Base-by-base conservation (phyloP, 2,888 invertebrate species). In the Pheosia gnoma region DNA sequence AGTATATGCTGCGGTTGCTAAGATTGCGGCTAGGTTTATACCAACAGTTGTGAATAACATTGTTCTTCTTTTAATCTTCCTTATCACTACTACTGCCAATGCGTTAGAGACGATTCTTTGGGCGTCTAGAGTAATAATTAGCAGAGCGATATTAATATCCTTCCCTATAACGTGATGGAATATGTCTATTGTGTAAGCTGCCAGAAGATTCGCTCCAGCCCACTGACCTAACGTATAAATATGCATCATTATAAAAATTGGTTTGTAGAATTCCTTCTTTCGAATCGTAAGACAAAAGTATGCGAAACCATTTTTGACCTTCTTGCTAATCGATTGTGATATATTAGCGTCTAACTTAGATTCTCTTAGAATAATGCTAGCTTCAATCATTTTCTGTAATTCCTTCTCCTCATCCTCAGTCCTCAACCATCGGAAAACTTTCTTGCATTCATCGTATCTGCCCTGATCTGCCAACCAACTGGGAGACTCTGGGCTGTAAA, bases 381-480 rank as follows among this genome's bases (percentile, higher is more conserved):
- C 85, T 75, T 68, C 84, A 37, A 90, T 84, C 83, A 90, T 84
- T 58, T 78, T 80, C 7, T 83, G 78, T 11, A 89, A 65, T 71
- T 89, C 88, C 3, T 93, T 93, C 49, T 86, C 84, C 65, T 85
- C 84, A 0, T 82, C 81, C 7, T 83, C 77, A 43, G 95, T 95
- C 67, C 95, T 86, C 52, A 95, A 88, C 89, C 94, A 95, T 37
- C 90, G 85, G 38, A 95, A 94, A 0, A 94, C 88, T 45, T 84
- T 80, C 63, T 90, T 88, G 0, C 95, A 95, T 47, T 95, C 92
- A 0, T 90, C 89, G 1, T 89, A 82, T 11, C 90, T 86, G 0
- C 94, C 94, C 66, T 94, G 94, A 45, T 94, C 90, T 0, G 95
- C 89, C 36, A 96, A 76, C 95, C 95, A 96, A 61, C 91, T 90